phyloP scores from a whole-genome alignment of 2,113 vertebrate genomes.

The Hemichromis elongatus region DNA sequence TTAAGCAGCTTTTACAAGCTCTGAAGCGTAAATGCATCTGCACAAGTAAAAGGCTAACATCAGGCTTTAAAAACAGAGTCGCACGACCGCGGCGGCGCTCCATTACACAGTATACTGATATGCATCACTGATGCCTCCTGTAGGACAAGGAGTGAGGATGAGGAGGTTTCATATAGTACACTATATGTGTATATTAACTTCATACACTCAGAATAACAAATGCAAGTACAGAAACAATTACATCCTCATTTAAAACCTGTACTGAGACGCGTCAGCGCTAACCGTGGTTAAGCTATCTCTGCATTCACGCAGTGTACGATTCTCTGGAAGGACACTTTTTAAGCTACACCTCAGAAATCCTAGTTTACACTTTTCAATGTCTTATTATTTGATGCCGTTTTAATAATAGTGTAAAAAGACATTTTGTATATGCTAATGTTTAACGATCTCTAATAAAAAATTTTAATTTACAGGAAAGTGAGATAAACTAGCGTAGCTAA shows the following conservation, averaged over 20 bases:
- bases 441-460: neutral
- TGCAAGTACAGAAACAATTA: neutral
- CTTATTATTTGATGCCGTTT: neutral
- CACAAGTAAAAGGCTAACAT: neutral
- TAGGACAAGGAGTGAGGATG: neutral
- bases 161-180: neutral
- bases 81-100: fast-evolving
- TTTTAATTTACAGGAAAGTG: neutral
- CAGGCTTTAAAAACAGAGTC: neutral
- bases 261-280: neutral
- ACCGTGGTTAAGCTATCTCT: neutral
- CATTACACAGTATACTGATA: neutral
- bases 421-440: neutral
- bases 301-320: fast-evolving
- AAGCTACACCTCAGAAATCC: neutral
- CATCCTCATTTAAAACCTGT: neutral
- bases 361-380: neutral
- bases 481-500: neutral
- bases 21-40: neutral
- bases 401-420: no score
- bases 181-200: neutral
- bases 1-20: neutral
- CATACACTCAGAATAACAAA: neutral
- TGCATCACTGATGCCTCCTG: neutral
- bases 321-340: neutral